Evolutionary conservation across 92 coral and sea anemone genomes (phyloP), one percentile per base, ranked within the genome.

Genomic region (Desmophyllum pertusum): DNA sequence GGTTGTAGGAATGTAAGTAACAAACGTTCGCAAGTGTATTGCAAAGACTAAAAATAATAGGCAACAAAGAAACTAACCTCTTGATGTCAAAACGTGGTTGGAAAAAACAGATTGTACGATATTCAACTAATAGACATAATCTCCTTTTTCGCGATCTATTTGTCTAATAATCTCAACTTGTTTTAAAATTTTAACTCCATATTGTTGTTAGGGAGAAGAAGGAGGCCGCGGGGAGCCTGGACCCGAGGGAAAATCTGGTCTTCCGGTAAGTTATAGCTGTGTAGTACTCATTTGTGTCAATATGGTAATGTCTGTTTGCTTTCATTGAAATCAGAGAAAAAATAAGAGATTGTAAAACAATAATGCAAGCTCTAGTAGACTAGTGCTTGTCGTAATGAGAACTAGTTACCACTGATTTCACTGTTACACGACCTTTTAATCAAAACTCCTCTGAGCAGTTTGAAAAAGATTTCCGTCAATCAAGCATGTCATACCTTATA

Each of bases 221-320:
- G 94, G 95, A 46, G 92, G 93, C 38, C 91, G 95, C 13, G 95
- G 98, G 48, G 95, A 89, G 46, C 85, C 98, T 51, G 98, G 95
- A 36, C 84, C 93, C 33, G 95, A 91, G 55, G 98, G 98, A 52
- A 92, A 90, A 80, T 79, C 94, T 55, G 98, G 98, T 27, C 78
- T 70, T 84, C 77, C 92, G 62, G 98, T 94, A 78, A 81, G 93
- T 77, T 19, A 10, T 18, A 17, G n/a, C 38, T 35, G 7, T 13
- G 41, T 9, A 4, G 0, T 18, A 10, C 51, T 42, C 13, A 25
- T 27, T 27, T 18, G 0, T 46, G 29, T 27, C 39, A 31, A 27
- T 10, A 27, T 50, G 11, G 5, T 25, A 33, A 25, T 5, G 33
- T 27, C n/a, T n/a, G n/a, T n/a, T n/a, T 23, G 11, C 11, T 27